A percentile compares a stretch with the other conserved stretches of the same genome.
These are phyloP conservation scores for Drosophila navojoa DNA, from an alignment of 1,140 invertebrate genomes.

Conservation along the genomic window DNA sequence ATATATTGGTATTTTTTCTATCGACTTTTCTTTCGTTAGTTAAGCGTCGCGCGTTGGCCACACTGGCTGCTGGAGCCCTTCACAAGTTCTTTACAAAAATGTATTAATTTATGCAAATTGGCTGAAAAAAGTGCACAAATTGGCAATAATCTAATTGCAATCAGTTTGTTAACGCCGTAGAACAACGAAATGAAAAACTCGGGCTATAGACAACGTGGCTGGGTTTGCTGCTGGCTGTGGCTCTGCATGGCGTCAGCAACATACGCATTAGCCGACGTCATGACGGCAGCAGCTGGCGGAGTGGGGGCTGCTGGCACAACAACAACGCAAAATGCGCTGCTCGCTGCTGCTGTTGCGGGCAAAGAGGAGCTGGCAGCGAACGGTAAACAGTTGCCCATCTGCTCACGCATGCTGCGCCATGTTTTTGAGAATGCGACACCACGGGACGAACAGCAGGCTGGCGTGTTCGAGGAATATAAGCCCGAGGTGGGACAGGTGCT, in stretches of 20 bases:
- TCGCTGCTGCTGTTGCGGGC: slow-evolving; percentile 24
- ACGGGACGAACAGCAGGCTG: slow-evolving; percentile 66
- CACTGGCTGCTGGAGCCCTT: slow-evolving; percentile 23
- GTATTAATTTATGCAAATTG: slow-evolving; percentile 38
- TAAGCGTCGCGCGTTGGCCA: neutral
- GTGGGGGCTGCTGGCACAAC: slow-evolving; percentile 11
- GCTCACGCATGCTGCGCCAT: slow-evolving; percentile 71
- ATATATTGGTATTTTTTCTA: slow-evolving; percentile 9
- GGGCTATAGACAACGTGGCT: slow-evolving; percentile 6
- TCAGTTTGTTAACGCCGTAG: slow-evolving; percentile 5
- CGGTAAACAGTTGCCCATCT: slow-evolving; percentile 36
- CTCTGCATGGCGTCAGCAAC: slow-evolving; percentile 66
- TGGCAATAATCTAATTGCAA: slow-evolving; percentile 5
- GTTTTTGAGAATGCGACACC: slow-evolving; percentile 78
- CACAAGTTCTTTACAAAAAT: slow-evolving; percentile 22
- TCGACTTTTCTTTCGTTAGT: neutral
- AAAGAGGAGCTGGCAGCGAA: slow-evolving; percentile 29
- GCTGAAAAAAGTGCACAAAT: slow-evolving; percentile 19
- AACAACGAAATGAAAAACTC: slow-evolving; percentile 20
- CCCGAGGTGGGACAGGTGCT: slow-evolving; percentile 34
- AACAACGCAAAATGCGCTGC: slow-evolving; percentile 51
- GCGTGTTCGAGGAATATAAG: slow-evolving; percentile 71
- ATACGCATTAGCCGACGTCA: slow-evolving; percentile 55
- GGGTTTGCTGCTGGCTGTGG: slow-evolving; percentile 27
- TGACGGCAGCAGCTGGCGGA: slow-evolving; percentile 12